Percentiles rank a stretch among this genome's conserved stretches.
These are phyloP conservation scores for Chiloscyllium plagiosum DNA, from an alignment of 2,113 vertebrate genomes.

Conservation along the genomic window DNA sequence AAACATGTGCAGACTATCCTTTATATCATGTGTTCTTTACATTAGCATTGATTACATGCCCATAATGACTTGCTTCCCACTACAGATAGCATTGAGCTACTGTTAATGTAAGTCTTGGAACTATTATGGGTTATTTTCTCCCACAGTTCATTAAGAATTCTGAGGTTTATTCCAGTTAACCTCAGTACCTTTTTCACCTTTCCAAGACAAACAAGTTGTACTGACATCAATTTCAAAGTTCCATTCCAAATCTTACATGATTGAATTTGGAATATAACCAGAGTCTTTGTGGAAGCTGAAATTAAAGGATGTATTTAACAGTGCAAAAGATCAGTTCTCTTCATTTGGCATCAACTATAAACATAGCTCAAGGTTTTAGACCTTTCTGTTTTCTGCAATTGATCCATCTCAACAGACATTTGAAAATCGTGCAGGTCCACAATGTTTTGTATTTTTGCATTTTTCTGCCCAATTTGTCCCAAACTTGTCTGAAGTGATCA, in stretches of 20 bases:
- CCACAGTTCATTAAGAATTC: neutral
- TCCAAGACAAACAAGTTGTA: neutral
- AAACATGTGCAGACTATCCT: neutral
- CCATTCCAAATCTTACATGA: neutral
- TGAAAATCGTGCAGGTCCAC: neutral
- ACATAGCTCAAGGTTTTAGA: neutral
- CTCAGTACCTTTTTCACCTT: neutral
- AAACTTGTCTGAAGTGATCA: neutral
- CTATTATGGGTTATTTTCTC: neutral
- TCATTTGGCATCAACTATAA: neutral
- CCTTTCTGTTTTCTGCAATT: neutral
- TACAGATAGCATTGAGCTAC: neutral
- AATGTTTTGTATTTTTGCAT: neutral
- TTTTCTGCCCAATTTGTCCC: neutral
- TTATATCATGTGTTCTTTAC: neutral
- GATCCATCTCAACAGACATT: neutral
- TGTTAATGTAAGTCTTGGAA: neutral
- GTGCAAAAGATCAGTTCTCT: neutral
- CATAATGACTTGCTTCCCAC: neutral
- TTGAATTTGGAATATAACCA: neutral
- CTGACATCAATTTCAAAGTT: neutral
- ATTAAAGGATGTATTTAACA: neutral
- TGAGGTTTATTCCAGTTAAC: neutral
- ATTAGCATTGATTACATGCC: neutral
- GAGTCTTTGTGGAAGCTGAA: neutral